Evolutionary conservation across 2,113 vertebrate genomes (phyloP).

Genomic region (Syngnathus scovelli): DNA sequence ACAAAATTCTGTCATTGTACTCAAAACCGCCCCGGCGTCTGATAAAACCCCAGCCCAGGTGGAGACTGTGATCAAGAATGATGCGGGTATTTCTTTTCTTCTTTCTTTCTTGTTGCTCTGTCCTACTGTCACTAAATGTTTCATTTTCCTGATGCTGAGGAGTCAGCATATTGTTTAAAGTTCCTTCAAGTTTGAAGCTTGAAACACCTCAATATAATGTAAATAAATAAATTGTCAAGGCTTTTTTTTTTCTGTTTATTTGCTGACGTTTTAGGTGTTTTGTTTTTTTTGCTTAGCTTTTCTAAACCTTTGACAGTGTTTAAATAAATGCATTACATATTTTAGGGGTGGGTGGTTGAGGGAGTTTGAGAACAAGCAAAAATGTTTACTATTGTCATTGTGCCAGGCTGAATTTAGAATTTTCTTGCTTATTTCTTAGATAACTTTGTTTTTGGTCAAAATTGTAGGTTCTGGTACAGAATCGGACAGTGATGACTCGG

Average conservation of each 20-base stretch:
- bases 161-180: neutral
- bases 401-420: slow-evolving; percentile 9
- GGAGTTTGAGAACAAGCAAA: neutral
- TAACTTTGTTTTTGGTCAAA: slow-evolving; percentile 18
- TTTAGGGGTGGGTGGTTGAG: neutral
- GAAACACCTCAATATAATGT: neutral
- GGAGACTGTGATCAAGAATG: slow-evolving; percentile 85
- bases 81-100: slow-evolving; percentile 84
- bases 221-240: neutral
- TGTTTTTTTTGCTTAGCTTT: neutral
- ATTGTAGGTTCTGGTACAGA: slow-evolving; percentile 92
- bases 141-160: neutral
- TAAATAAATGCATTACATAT: neutral
- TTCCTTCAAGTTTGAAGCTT: neutral
- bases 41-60: slow-evolving; percentile 71
- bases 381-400: slow-evolving; percentile 6
- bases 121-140: slow-evolving; percentile 8
- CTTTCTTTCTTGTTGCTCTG: slow-evolving; percentile 36
- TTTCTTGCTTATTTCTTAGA: slow-evolving; percentile 5
- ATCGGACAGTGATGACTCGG: slow-evolving; percentile 97
- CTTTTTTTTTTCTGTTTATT: no score
- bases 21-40: slow-evolving; percentile 58
- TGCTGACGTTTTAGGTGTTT: no score
- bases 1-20: slow-evolving; percentile 30
- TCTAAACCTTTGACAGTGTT: neutral